These are phyloP conservation scores for Sorex araneus DNA, from an alignment of 2,113 vertebrate species.

Conservation along the genomic window DNA sequence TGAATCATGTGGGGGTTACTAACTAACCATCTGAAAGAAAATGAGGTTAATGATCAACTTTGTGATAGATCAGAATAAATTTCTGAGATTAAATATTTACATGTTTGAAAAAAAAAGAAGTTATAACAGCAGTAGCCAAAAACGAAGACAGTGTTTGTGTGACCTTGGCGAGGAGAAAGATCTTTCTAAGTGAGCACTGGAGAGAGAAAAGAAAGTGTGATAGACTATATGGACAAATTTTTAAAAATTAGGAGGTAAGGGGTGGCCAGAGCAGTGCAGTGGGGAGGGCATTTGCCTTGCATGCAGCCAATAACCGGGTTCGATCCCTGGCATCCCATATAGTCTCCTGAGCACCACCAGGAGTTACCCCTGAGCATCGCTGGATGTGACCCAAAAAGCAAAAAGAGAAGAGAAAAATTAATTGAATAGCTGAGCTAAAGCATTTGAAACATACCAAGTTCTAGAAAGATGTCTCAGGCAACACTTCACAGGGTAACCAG, in stretches of 20 bases:
- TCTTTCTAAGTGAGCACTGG: background rate
- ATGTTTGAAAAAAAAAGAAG: slow-evolving; percentile 18
- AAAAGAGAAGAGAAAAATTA: background rate
- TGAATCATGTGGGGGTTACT: slow-evolving; percentile 44
- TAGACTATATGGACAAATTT: background rate
- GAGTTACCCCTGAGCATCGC: too few relatives aligned
- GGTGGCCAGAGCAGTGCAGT: too few relatives aligned
- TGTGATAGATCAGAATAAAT: slow-evolving; percentile 62
- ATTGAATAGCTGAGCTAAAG: background rate
- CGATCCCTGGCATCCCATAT: too few relatives aligned
- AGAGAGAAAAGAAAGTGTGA: slow-evolving; percentile 15
- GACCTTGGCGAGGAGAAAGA: slow-evolving; percentile 14
- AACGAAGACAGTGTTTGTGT: slow-evolving; percentile 47
- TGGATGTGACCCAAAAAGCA: too few relatives aligned
- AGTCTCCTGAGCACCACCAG: too few relatives aligned
- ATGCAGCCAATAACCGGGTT: too few relatives aligned
- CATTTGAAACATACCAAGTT: background rate
- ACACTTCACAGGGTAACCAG: background rate
- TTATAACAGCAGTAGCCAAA: slow-evolving; percentile 48
- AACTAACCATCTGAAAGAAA: slow-evolving; percentile 69
- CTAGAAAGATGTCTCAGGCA: background rate
- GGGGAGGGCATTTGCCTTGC: too few relatives aligned
- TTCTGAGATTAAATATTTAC: slow-evolving; percentile 81
- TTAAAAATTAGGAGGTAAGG: too few relatives aligned
- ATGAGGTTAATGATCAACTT: slow-evolving; percentile 74